Evolutionary conservation across 2,888 invertebrate species (phyloP).

Genomic region (Cancer borealis): DNA sequence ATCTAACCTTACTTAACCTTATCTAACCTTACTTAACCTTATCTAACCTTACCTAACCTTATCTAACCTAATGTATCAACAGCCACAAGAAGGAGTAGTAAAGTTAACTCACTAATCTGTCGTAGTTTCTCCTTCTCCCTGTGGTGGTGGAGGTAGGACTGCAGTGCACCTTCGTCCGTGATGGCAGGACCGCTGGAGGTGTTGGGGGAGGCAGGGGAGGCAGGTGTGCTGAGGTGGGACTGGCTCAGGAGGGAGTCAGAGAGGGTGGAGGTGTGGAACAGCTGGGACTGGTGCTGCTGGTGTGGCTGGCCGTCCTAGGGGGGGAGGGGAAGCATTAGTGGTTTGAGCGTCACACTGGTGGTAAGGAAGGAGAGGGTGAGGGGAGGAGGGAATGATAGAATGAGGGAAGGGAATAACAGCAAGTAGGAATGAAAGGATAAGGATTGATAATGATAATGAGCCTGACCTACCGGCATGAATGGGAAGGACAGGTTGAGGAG

Average conservation of each 20-base stretch:
- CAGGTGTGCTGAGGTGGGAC: background rate
- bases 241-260: conserved; percentile 59
- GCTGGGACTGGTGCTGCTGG: conserved; percentile 40
- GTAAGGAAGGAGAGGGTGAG: conserved; percentile 7
- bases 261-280: conserved; percentile 54
- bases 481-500: conserved; percentile 54
- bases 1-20: background rate
- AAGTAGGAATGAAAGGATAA: background rate
- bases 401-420: background rate
- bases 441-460: background rate
- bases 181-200: conserved; percentile 57
- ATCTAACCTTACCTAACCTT: background rate
- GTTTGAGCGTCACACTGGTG: too few relatives aligned
- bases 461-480: conserved; percentile 28
- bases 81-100: too few relatives aligned
- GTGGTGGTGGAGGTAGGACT: conserved; percentile 54
- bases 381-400: too few relatives aligned
- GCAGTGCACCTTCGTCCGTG: conserved; percentile 35
- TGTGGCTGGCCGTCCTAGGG: background rate
- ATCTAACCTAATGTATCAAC: background rate
- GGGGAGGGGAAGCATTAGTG: background rate
- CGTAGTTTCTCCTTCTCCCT: conserved; percentile 62
- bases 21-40: background rate
- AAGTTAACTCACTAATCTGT: conserved; percentile 62
- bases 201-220: conserved; percentile 26